Evolutionary conservation across 2,113 vertebrate species (phyloP).

Genomic region (Orientallactaga bullata): DNA sequence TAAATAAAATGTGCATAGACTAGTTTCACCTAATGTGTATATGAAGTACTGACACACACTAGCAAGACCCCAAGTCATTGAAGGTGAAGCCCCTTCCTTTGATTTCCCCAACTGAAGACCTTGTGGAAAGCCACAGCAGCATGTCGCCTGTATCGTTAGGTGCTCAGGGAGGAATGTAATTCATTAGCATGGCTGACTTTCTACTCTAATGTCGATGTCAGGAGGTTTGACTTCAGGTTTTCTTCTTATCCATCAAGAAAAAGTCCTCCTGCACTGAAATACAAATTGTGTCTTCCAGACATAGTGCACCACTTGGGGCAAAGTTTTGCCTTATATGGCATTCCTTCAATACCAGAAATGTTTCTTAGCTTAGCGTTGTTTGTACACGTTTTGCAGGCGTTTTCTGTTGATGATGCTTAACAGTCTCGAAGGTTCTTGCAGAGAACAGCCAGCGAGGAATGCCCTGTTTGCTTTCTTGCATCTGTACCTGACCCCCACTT

Average conservation of each 20-base stretch:
- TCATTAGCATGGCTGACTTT: not conserved
- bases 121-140: not conserved
- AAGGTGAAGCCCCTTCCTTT: not conserved
- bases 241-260: constrained; percentile 7
- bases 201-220: not conserved
- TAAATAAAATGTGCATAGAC: not conserved
- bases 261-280: constrained; percentile 16
- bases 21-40: not conserved
- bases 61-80: not conserved
- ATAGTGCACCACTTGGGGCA: not conserved
- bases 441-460: not conserved
- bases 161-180: not conserved
- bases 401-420: not conserved
- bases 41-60: not conserved
- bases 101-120: not conserved
- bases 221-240: constrained; percentile 17
- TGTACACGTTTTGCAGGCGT: not conserved
- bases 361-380: constrained; percentile 17
- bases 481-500: not conserved
- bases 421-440: not conserved
- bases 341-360: constrained; percentile 58
- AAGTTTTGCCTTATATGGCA: constrained; percentile 44
- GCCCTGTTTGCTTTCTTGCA: not conserved
- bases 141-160: not conserved
- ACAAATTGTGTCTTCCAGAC: not conserved